phyloP scores from a whole-genome alignment of 2,113 vertebrate species.

The Ancistrus triradiatus region DNA sequence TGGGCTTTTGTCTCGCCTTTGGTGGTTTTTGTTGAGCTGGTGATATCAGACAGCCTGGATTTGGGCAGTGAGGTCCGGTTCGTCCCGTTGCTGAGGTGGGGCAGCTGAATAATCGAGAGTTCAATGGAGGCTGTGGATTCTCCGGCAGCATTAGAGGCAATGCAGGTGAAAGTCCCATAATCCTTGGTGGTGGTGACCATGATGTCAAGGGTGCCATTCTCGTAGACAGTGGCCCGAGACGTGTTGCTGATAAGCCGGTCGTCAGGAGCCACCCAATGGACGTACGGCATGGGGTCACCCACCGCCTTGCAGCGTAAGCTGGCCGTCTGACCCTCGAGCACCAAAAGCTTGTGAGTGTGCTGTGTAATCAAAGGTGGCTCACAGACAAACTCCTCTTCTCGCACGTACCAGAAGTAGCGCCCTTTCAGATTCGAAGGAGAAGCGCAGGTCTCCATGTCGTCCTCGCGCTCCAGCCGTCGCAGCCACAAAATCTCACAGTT shows the following conservation, averaged over 20 bases:
- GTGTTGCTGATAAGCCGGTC: constrained; percentile 90
- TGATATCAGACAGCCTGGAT: constrained; percentile 92
- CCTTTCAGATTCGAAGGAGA: constrained; percentile 88
- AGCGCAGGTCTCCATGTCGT: constrained; percentile 95
- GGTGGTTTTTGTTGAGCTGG: constrained; percentile 86
- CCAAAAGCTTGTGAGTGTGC: constrained; percentile 88
- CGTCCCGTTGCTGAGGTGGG: constrained; percentile 87
- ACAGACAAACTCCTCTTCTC: constrained; percentile 92
- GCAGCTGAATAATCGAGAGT: constrained; percentile 91
- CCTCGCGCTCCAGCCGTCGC: constrained; percentile 83
- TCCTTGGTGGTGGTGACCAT: constrained; percentile 90
- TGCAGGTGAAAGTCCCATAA: constrained; percentile 93
- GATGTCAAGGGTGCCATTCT: constrained; percentile 94
- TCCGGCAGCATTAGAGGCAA: constrained; percentile 92
- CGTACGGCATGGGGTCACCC: constrained; percentile 87
- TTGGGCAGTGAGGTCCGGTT: constrained; percentile 79
- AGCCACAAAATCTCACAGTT: constrained; percentile 96
- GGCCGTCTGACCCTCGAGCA: constrained; percentile 93
- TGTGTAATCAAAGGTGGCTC: constrained; percentile 95
- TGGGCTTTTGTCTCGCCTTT: constrained; percentile 79
- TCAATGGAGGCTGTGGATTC: constrained; percentile 90
- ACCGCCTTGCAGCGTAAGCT: constrained; percentile 93
- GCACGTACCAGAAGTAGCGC: constrained; percentile 91
- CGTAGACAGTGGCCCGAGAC: constrained; percentile 81
- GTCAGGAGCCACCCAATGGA: constrained; percentile 94